phyloP scores from a whole-genome alignment of 2,888 invertebrate species.

The Mayetiola destructor region DNA sequence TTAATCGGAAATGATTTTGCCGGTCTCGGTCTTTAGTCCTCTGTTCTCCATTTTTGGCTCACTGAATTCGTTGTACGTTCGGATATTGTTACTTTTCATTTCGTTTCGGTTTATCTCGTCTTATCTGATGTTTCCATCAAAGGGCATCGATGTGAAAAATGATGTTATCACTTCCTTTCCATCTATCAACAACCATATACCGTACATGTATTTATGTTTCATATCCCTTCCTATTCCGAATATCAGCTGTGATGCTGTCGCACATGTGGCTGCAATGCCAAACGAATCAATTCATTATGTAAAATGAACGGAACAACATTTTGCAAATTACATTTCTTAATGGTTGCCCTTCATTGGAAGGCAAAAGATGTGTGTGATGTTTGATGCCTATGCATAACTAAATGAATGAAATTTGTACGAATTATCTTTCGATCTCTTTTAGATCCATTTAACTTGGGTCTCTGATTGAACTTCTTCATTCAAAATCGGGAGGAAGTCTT shows the following conservation, averaged over 20 bases:
- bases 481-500: not conserved
- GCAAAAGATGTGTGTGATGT: not conserved
- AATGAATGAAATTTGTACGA: not conserved
- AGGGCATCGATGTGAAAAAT: constrained; percentile 5
- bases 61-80: not conserved
- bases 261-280: not conserved
- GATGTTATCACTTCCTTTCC: constrained; percentile 3
- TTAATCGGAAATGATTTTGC: too few relatives aligned
- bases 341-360: not conserved
- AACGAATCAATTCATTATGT: constrained; percentile 10
- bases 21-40: not conserved
- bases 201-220: not conserved
- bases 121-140: constrained; percentile 7
- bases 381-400: not conserved
- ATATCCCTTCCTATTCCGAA: not conserved
- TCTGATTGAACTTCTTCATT: not conserved
- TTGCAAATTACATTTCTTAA: not conserved
- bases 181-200: not conserved
- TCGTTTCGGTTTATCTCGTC: not conserved
- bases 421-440: constrained; percentile 7
- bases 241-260: too few relatives aligned
- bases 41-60: not conserved
- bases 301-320: constrained; percentile 9
- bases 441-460: not conserved
- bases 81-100: not conserved